Evolutionary conservation across 2,113 vertebrate genomes (phyloP).

Genomic region (Eubucco bourcierii): DNA sequence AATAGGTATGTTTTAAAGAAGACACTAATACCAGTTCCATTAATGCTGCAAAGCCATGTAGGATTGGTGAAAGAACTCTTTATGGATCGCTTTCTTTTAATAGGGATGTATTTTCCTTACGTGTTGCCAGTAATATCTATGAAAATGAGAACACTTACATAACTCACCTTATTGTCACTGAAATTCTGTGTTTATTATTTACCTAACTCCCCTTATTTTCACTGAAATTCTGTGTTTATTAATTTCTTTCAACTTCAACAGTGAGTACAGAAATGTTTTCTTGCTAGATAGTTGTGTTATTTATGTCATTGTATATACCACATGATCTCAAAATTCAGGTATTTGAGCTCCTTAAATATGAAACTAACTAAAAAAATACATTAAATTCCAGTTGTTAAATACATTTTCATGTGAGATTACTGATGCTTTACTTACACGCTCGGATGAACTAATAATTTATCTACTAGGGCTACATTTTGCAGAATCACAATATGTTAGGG

Average conservation of each 20-base stretch:
- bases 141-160: background rate
- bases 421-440: background rate
- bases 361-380: background rate
- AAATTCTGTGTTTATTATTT: background rate
- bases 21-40: background rate
- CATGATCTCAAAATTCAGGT: background rate
- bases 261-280: background rate
- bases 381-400: background rate
- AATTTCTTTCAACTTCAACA: background rate
- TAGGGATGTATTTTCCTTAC: background rate
- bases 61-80: background rate
- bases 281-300: background rate
- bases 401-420: background rate
- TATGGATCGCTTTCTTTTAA: background rate
- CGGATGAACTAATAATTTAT: slow-evolving; percentile 1
- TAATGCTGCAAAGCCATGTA: background rate
- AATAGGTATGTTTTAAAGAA: slow-evolving; percentile 81
- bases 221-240: background rate
- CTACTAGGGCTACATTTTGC: too few relatives aligned
- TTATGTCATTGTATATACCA: background rate
- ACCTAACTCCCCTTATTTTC: background rate
- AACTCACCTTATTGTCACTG: background rate
- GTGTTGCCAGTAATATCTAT: background rate
- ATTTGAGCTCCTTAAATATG: background rate
- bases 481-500: too few relatives aligned